Conservation (phyloP, 2,888 invertebrate species). For the Metellina segmentata region DNA sequence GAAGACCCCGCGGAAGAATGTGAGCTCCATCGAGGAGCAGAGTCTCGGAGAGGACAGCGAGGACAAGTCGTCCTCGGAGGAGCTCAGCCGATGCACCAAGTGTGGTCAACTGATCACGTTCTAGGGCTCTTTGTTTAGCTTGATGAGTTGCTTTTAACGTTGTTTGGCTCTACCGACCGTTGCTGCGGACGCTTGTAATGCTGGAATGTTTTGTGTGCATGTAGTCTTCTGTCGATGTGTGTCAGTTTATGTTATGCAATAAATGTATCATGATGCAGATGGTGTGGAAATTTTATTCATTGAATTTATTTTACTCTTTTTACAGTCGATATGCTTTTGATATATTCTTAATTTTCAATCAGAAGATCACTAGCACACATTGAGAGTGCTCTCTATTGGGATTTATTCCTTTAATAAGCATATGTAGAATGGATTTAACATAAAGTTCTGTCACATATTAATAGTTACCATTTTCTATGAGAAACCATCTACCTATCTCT, state of each 20-base stretch:
- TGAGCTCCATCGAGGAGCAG: constrained; percentile 13
- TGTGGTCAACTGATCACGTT: constrained; percentile 54
- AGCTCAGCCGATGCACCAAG: constrained; percentile 34
- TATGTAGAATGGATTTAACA: too few relatives aligned
- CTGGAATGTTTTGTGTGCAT: too few relatives aligned
- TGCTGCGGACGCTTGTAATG: too few relatives aligned
- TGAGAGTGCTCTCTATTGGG: too few relatives aligned
- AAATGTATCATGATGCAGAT: neutral
- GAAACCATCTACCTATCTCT: too few relatives aligned
- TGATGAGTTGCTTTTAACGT: neutral
- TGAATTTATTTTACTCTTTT: neutral
- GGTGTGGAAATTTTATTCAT: neutral
- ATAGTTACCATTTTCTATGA: too few relatives aligned
- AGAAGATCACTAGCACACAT: too few relatives aligned
- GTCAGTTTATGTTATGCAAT: neutral
- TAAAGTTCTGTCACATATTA: too few relatives aligned
- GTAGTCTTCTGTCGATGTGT: neutral
- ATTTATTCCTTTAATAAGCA: too few relatives aligned
- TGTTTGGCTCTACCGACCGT: neutral
- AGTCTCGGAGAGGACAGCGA: constrained; percentile 26
- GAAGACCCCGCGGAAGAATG: neutral
- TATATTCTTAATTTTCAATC: too few relatives aligned
- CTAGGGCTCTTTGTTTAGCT: constrained; percentile 1
- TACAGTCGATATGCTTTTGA: too few relatives aligned
- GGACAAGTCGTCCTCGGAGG: constrained; percentile 41